Evolutionary conservation across 2,888 invertebrate genomes (phyloP).

Genomic region (Mesorhabditis spiculigera): DNA sequence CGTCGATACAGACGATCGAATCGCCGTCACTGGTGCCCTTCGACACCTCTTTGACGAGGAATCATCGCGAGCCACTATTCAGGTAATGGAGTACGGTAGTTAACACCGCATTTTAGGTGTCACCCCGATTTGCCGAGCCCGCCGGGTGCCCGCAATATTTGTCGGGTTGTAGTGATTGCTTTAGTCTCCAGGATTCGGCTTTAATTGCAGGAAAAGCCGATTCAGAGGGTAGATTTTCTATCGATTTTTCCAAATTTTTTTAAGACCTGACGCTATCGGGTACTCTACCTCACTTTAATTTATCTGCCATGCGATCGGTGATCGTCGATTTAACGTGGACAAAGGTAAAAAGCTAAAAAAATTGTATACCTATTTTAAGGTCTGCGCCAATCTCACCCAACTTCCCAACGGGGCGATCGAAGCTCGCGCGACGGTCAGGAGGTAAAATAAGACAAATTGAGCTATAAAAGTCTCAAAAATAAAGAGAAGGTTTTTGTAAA

Average conservation of each 20-base stretch:
- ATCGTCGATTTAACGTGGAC: constrained; percentile 37
- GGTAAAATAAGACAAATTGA: not conserved
- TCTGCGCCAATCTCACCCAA: constrained; percentile 37
- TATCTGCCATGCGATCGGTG: constrained; percentile 27
- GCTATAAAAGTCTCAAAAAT: not conserved
- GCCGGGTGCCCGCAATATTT: constrained; percentile 26
- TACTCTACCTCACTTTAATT: constrained; percentile 36
- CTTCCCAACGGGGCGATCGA: constrained; percentile 34
- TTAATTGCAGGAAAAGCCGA: constrained; percentile 38
- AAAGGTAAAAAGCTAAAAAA: constrained; percentile 27
- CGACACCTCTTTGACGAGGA: constrained; percentile 31
- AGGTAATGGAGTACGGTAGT: constrained; percentile 14
- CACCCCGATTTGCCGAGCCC: constrained; percentile 23
- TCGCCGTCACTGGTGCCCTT: constrained; percentile 36
- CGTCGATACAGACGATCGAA: constrained; percentile 37
- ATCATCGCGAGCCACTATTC: constrained; percentile 33
- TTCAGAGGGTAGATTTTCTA: constrained; percentile 11
- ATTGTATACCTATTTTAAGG: constrained; percentile 2
- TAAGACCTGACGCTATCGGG: constrained; percentile 24
- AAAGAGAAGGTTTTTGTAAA: not conserved
- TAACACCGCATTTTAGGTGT: constrained; percentile 19
- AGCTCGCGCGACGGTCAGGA: constrained; percentile 29
- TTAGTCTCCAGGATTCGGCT: constrained; percentile 34
- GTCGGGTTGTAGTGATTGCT: constrained; percentile 25
- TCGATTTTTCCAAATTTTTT: not conserved